Evolutionary conservation across 2,113 vertebrate species (phyloP), one percentile per base, ranked within the genome.

Genomic region (Datnioides undecimradiatus): DNA sequence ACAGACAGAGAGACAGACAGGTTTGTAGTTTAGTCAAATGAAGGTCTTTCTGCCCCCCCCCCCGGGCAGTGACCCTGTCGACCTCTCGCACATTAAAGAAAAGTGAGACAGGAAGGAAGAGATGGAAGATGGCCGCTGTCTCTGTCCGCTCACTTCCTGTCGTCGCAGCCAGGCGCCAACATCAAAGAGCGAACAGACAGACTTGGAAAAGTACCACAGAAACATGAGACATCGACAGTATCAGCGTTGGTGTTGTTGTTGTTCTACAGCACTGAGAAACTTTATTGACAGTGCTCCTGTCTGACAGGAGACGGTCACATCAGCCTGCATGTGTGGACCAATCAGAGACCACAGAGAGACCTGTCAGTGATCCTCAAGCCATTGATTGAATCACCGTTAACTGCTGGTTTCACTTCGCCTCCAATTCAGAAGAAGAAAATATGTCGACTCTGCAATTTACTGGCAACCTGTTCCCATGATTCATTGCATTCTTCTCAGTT

Each of bases 21-120:
- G n/a, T n/a, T n/a, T n/a, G n/a, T n/a, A n/a, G n/a, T n/a, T n/a
- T n/a, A n/a, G n/a, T n/a, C n/a, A n/a, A n/a, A n/a, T n/a, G n/a
- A n/a, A n/a, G n/a, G n/a, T n/a, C n/a, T n/a, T n/a, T n/a, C n/a
- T n/a, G n/a, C n/a, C n/a, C n/a, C n/a, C n/a, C n/a, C n/a, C n/a
- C n/a, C n/a, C n/a, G n/a, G n/a, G n/a, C n/a, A n/a, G n/a, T n/a
- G n/a, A 80, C 76, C 84, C 48, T 17, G 13, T 17, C 23, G 34
- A 69, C 59, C 78, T 83, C 43, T 45, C 62, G 27, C 41, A 16
- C 4, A 7, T 62, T 36, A 57, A 25, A 75, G 75, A 79, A 71
- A 73, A 86, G 73, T 54, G 66, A 76, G 70, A 77, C 4, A 86
- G 88, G 82, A 87, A 91, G 88, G 85, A 89, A 83, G 74, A 41